Evolutionary conservation across 2,113 vertebrate species (phyloP), one percentile per base, ranked within the genome.

Genomic region (Origma solitaria): DNA sequence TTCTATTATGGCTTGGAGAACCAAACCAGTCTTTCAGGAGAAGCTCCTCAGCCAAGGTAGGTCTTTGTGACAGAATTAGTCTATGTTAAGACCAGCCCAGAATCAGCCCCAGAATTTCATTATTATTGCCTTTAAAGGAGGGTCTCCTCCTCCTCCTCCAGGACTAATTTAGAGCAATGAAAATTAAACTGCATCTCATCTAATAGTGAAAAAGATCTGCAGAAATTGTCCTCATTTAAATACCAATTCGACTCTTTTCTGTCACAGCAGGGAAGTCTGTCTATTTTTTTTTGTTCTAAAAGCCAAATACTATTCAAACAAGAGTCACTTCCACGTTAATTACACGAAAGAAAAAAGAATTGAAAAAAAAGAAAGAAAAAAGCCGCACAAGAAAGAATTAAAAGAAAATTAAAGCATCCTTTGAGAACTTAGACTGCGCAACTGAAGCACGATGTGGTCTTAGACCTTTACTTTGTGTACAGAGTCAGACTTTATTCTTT

Each of bases 141-240:
- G 60, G 28, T 62, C 47, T 88, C 69, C 62, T 90, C 54, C 81
- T 72, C 62, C 77, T 96, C 86, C 73, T 91, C 45, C 65, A 94
- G 80, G 93, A 92, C 50, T 93, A 88, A 95, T 96, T 94, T 82
- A 84, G 60, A 96, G 88, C 65, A 82, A 92, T 56, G 86, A 93
- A 95, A 95, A 96, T 96, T 96, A 96, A 96, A 95, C 94, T 38
- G 69, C 82, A 89, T 90, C 78, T 92, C 94, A 94, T 95, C 91
- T 96, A 78, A 89, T 53, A 90, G 79, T 92, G 49, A 71, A 83
- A 96, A 97, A 95, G 88, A 66, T 87, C 89, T 83, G 79, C 58
- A 86, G 78, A 94, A 95, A 95, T 93, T 92, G 72, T 97, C 82
- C 91, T 93, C 6, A 8, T 72, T 96, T 94, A 92, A 96, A 97